phyloP scores from a whole-genome alignment of 2,888 invertebrate genomes.

The Macropis europaea region DNA sequence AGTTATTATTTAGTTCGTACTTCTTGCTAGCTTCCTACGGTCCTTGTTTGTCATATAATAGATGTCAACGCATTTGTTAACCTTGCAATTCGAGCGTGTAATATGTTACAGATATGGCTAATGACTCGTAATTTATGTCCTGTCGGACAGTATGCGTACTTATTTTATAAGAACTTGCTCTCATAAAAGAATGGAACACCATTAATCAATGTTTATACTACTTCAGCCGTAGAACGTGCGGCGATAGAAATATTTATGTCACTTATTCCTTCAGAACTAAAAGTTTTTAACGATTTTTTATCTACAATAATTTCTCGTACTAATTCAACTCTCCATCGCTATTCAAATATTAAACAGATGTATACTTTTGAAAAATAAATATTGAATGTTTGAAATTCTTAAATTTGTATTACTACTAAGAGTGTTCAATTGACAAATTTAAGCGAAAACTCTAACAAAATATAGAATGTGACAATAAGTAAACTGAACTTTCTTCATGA shows the following conservation, averaged over 20 bases:
- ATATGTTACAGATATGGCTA: neutral
- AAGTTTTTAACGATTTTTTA: no score
- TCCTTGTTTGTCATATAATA: slow-evolving; percentile 20
- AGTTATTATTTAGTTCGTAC: neutral
- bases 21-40: neutral
- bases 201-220: neutral
- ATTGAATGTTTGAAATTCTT: no score
- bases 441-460: no score
- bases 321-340: no score
- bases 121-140: slow-evolving; percentile 6
- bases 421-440: no score
- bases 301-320: no score
- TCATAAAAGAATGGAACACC: neutral
- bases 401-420: no score
- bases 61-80: slow-evolving; percentile 26
- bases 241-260: neutral
- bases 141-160: neutral
- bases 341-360: no score
- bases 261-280: neutral
- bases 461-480: no score
- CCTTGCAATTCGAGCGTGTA: slow-evolving; percentile 3
- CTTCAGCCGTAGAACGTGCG: neutral
- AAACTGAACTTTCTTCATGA: no score
- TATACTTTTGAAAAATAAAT: no score
- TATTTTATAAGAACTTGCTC: neutral